Evolutionary conservation across 2,888 invertebrate genomes (phyloP), one percentile per base, ranked within the genome.

Genomic region (Thereva unica): DNA sequence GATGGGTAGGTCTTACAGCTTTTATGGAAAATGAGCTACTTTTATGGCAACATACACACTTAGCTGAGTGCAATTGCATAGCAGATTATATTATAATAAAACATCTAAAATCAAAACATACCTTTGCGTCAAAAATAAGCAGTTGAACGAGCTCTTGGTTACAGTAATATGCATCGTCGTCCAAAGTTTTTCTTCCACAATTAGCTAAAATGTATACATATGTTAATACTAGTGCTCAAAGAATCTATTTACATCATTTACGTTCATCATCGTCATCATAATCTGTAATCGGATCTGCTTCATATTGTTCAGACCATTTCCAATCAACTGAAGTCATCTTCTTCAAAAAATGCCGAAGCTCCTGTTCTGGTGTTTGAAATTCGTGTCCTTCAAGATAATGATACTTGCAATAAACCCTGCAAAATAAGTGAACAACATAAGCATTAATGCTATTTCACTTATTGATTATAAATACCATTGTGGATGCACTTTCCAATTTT

Each of bases 61-160:
- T n/a, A n/a, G n/a, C n/a, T n/a, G n/a, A n/a, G n/a, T n/a, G n/a
- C n/a, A n/a, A n/a, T n/a, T n/a, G n/a, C n/a, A n/a, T n/a, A n/a
- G n/a, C 23, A 23, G 23, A 23, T 23, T 23, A n/a, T 23, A 23
- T 23, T 23, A 23, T 23, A 23, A 23, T 23, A 23, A 23, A 23
- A 23, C 23, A 23, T 23, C 23, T 23, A 34, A 34, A 7, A 6
- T n/a, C 5, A 77, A 70, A 34, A 4, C 87, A 88, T n/a, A 85
- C 85, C 78, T 90, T 91, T 0, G 95, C 95, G 76, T 95, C 95
- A 77, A 95, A 95, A 5, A 95, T 89, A 38, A 95, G 80, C 69
- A 93, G 84, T 73, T 94, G 89, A 52, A 95, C 88, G 47, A 95
- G 81, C 73, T 95, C 92, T 75, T 89, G 88, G 76, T 94, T 91